Evolutionary conservation across 2,113 vertebrate species (phyloP).

Genomic region (Odocoileus hemionus): DNA sequence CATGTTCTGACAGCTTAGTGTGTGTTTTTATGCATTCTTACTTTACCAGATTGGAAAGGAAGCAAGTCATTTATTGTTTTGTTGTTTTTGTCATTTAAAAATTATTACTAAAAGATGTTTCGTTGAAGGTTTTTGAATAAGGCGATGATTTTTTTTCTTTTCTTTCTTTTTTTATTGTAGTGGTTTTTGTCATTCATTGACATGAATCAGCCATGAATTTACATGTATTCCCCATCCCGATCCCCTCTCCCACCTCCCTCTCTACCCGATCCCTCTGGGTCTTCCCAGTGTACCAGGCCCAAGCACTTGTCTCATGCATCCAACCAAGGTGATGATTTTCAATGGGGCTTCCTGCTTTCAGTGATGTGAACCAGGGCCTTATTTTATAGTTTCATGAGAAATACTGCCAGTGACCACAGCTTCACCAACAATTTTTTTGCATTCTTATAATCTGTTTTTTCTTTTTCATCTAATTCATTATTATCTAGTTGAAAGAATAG

Average conservation of each 20-base stretch:
- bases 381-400: neutral
- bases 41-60: neutral
- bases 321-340: neutral
- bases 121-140: neutral
- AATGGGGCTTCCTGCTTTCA: neutral
- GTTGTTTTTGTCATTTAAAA: neutral
- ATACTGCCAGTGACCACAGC: neutral
- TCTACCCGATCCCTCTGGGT: too few relatives aligned
- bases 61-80: slow-evolving; percentile 17
- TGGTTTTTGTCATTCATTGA: too few relatives aligned
- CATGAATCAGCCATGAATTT: too few relatives aligned
- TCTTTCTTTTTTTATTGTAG: too few relatives aligned
- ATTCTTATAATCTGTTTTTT: neutral
- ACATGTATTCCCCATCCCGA: too few relatives aligned
- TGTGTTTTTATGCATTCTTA: neutral
- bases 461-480: neutral
- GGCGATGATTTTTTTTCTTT: neutral
- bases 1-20: neutral
- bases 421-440: neutral
- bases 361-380: neutral
- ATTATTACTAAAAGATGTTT: neutral
- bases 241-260: too few relatives aligned
- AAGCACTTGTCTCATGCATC: too few relatives aligned
- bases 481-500: neutral
- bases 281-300: too few relatives aligned